A percentile compares a stretch with the other conserved stretches of the same genome.
phyloP scores from a whole-genome alignment of 2,113 vertebrate genomes.

The Casuarius casuarius region DNA sequence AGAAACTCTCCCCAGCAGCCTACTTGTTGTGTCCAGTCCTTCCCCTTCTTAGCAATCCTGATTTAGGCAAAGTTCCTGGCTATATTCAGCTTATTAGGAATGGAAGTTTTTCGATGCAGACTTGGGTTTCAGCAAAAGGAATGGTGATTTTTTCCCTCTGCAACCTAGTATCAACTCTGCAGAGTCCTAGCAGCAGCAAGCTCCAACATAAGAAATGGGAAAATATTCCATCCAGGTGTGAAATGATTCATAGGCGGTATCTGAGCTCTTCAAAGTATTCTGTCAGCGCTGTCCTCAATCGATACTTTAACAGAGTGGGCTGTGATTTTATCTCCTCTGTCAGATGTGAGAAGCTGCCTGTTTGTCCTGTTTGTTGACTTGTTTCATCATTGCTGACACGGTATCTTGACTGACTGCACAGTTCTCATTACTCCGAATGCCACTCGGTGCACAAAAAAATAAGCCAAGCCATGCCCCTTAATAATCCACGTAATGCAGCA shows the following conservation, averaged over 20 bases:
- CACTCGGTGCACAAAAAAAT: conserved; percentile 13
- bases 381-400: conserved; percentile 43
- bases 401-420: not conserved
- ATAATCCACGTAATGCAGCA: not conserved
- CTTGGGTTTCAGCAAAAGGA: not conserved
- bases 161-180: not conserved
- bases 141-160: not conserved
- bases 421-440: conserved; percentile 4
- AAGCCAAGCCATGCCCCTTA: conserved; percentile 6
- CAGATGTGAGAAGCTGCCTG: conserved; percentile 38
- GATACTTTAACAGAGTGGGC: conserved; percentile 39
- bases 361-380: conserved; percentile 34
- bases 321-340: conserved; percentile 56
- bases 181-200: conserved; percentile 24
- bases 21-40: not conserved
- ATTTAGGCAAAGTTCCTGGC: not conserved
- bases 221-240: conserved; percentile 65
- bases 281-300: conserved; percentile 45
- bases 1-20: conserved; percentile 14
- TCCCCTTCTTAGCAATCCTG: not conserved
- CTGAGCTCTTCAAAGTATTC: conserved; percentile 59
- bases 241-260: conserved; percentile 71
- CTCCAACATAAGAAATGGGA: conserved; percentile 18
- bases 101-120: not conserved
- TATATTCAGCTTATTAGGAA: conserved; percentile 4